Base-by-base conservation (phyloP, 2,797 vertebrate species). In the Sternarchorhynchus goeldii region DNA sequence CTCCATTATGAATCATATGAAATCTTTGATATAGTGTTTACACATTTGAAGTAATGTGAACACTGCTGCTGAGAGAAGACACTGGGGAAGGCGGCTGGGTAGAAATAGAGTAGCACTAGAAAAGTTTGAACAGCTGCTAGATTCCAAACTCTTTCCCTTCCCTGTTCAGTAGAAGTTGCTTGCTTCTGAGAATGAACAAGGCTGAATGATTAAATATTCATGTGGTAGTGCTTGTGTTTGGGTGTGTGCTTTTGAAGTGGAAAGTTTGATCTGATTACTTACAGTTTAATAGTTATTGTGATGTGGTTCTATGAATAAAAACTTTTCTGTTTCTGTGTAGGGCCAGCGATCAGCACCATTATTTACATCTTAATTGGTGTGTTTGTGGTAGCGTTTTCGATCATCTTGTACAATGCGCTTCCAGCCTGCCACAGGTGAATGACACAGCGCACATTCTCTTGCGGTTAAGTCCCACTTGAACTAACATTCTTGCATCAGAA, bases 391-490 rank as follows among this genome's bases (percentile, higher is more conserved):
- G 0, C 32, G 4, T 8, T 85, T 60, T 90, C 89, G 80, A 2
- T 90, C 59, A 2, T 21, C 1, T 69, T 93, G 45, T 92, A 89
- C 86, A 81, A 34, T 66, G 75, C 79, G 34, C 58, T 92, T n/a
- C 88, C 88, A 65, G 78, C 78, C 17, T 91, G 90, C 81, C 85
- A 68, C 45, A 93, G 91, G 86, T 88, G 73, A 75, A 65, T 66
- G 17, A 36, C 29, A 74, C 64, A 18, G 16, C 3, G 55, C n/a
- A 1, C 20, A 6, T 14, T 50, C 59, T 67, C 8, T 63, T 39
- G 29, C 6, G 41, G n/a, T 31, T 62, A 25, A 58, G 25, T 80
- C n/a, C 58, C 5, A 64, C 2, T 17, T 68, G 17, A 25, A 36
- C 21, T 2, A 18, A 0, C 29, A 39, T 32, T 67, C 59, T 45